Base-by-base conservation (phyloP, 2,888 invertebrate species). In the Trilocha varians region DNA sequence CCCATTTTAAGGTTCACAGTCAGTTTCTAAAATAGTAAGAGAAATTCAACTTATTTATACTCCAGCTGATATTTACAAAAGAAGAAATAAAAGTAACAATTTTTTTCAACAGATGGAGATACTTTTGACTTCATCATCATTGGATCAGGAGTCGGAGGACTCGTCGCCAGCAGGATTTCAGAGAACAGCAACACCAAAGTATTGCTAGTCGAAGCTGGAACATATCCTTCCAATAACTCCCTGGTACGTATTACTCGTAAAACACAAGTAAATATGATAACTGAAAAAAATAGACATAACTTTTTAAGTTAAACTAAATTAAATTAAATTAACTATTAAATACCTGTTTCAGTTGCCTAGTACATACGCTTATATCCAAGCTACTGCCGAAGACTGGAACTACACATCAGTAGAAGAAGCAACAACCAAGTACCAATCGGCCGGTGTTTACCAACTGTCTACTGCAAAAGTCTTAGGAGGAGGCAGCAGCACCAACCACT, bases 381-480 rank as follows among this genome's bases (percentile, higher is more conserved):
- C 13, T 8, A 36, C 44, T 5, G 9, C 13, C 8, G 33, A 25
- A 25, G 25, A 25, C 4, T 25, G 25, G 25, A 25, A 25, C 8
- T 5, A 40, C 5, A 42, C 33, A 6, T 46, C 49, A n/a, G 15
- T 16, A 14, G 9, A 5, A 1, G 39, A 39, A 14, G n/a, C 1
- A 8, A 34, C 41, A 9, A n/a, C 14, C 11, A 5, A 14, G 1
- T 13, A 33, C 2, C 38, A 47, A 35, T 44, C 45, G n/a, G 17
- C 32, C 3, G 40, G 45, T 14, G 34, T 40, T 3, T 42, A 36
- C 16, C 44, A 47, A 15, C 32, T 48, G 2, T 45, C 64, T 0
- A 47, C 55, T 5, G 75, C 68, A 0, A 62, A 52, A 40, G 55
- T 62, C 44, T 52, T 76, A 1, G 74, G 74, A n/a, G 73, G 74